A percentile compares a stretch with the other conserved stretches of the same genome.
Conservation (phyloP, 2,113 vertebrate species). For the Tragelaphus buxtoni region DNA sequence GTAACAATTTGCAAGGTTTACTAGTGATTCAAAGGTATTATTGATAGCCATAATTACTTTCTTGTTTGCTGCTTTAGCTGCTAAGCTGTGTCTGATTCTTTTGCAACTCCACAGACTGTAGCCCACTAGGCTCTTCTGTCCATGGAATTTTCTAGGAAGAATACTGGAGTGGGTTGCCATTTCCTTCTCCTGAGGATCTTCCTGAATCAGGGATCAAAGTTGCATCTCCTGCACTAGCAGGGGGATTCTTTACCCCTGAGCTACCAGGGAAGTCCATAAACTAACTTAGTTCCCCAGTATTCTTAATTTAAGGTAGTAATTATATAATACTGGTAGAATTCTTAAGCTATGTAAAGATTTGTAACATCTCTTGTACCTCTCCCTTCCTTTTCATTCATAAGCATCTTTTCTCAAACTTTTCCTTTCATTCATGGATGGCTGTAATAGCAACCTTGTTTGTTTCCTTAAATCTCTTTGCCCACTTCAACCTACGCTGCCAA, state of each 20-base stretch:
- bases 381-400: background rate
- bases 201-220: background rate
- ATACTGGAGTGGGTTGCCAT: background rate
- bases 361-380: background rate
- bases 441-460: background rate
- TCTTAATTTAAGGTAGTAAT: background rate
- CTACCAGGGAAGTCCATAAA: background rate
- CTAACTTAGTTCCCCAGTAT: background rate
- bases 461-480: background rate
- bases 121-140: background rate
- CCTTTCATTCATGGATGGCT: background rate
- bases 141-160: background rate
- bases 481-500: background rate
- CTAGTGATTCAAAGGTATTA: background rate
- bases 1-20: background rate
- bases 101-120: background rate
- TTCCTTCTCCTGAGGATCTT: background rate
- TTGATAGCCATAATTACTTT: background rate
- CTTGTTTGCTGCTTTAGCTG: background rate
- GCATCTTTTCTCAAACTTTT: background rate
- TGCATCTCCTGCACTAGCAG: background rate
- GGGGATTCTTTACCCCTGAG: background rate
- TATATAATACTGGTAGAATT: background rate
- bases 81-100: background rate
- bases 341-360: background rate